Percentiles rank a stretch among this genome's conserved stretches.
These are phyloP conservation scores for Glomeris marginata DNA, from an alignment of 2,888 invertebrate genomes.

Conservation along the genomic window DNA sequence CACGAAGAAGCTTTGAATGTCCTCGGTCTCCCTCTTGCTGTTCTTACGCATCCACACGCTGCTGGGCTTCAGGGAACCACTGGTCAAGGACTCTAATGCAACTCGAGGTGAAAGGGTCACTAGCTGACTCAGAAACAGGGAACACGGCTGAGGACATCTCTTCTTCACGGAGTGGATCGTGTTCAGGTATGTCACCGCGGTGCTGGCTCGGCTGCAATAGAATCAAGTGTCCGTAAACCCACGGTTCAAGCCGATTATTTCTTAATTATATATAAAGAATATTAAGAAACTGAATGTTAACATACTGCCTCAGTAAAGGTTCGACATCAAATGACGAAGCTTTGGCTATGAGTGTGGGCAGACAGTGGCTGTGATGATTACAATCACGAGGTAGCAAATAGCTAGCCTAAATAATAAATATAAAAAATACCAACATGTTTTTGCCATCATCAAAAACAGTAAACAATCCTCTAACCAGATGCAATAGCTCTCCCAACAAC, in stretches of 20 bases:
- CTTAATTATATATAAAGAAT: neutral
- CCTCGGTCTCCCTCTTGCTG: neutral
- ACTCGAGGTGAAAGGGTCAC: constrained; percentile 17
- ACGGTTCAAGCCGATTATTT: neutral
- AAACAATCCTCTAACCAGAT: constrained; percentile 41
- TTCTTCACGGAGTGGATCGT: constrained; percentile 31
- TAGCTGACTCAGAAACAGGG: constrained; percentile 24
- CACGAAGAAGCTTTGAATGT: constrained; percentile 33
- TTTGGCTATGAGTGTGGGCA: constrained; percentile 65
- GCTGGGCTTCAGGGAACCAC: no score
- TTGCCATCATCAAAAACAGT: neutral
- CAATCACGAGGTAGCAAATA: constrained; percentile 72
- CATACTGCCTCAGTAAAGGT: constrained; percentile 12
- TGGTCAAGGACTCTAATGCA: no score
- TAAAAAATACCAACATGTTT: neutral
- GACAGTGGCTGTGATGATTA: constrained; percentile 62
- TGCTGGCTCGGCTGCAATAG: constrained; percentile 32
- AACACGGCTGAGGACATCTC: constrained; percentile 28
- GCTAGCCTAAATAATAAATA: constrained; percentile 28
- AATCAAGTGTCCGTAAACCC: neutral
- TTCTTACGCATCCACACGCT: no score
- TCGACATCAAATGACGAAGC: constrained; percentile 39
- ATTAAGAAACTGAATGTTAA: neutral
- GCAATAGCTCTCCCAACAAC: constrained; percentile 57
- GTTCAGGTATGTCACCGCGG: constrained; percentile 28